Evolutionary conservation across 2,888 invertebrate genomes (phyloP).

Genomic region (Clanis bilineata): DNA sequence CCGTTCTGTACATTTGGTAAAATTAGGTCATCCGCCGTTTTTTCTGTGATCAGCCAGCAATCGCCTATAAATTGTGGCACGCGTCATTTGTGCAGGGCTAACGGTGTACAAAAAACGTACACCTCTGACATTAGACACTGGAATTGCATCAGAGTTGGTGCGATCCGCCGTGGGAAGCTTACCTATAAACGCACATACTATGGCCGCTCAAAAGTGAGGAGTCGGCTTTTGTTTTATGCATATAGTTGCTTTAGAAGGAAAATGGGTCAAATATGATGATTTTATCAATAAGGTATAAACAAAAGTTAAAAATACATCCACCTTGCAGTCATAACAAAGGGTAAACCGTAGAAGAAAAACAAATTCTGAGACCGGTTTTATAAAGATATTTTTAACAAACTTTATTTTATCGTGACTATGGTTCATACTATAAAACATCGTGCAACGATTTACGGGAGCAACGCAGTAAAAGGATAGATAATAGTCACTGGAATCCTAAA

Average conservation of each 20-base stretch:
- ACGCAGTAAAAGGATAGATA: no score
- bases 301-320: neutral
- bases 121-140: constrained; percentile 77
- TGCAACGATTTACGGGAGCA: no score
- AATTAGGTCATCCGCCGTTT: neutral
- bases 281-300: neutral
- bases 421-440: no score
- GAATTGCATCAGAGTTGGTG: constrained; percentile 75
- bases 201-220: constrained; percentile 35
- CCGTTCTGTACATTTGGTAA: neutral
- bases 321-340: neutral
- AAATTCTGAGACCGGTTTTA: no score
- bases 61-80: constrained; percentile 30
- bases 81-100: constrained; percentile 57
- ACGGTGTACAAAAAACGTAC: constrained; percentile 76
- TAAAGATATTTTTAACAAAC: neutral
- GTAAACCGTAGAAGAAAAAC: no score
- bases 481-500: neutral
- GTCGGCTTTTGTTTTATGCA: constrained; percentile 31
- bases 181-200: constrained; percentile 50
- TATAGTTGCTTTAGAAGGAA: neutral
- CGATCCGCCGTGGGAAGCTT: constrained; percentile 71
- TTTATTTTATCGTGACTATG: no score
- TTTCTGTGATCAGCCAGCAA: constrained; percentile 16
- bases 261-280: neutral